Evolutionary conservation across 1,140 invertebrate genomes (phyloP).

Genomic region (Gyrodactylus bullatarudis): DNA sequence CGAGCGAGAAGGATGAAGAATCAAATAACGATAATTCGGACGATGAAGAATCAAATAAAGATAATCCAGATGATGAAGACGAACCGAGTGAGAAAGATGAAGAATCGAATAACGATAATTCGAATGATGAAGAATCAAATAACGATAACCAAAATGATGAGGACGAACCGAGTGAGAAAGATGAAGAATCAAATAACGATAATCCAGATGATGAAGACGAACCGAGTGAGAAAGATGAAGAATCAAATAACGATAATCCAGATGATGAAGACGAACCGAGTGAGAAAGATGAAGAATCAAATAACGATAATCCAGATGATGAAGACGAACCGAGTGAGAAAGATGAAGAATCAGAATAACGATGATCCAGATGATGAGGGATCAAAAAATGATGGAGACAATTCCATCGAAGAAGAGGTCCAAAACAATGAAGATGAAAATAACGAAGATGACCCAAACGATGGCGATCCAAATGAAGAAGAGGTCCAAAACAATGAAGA

Average conservation of each 20-base stretch:
- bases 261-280: neutral
- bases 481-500: too few relatives aligned
- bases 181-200: neutral
- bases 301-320: neutral
- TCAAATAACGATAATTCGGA: neutral
- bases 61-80: neutral
- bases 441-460: too few relatives aligned
- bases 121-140: too few relatives aligned
- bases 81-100: neutral
- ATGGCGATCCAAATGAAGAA: too few relatives aligned
- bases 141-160: neutral
- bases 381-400: too few relatives aligned
- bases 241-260: too few relatives aligned
- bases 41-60: neutral
- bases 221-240: neutral
- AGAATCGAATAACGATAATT: neutral
- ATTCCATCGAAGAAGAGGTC: too few relatives aligned
- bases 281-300: neutral
- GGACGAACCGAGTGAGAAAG: neutral
- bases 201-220: neutral
- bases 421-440: too few relatives aligned
- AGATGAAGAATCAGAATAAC: too few relatives aligned
- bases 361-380: too few relatives aligned
- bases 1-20: neutral
- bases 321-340: too few relatives aligned